These are phyloP conservation scores for Drosophila nasuta DNA, from an alignment of 1,140 invertebrate species.

Conservation along the genomic window DNA sequence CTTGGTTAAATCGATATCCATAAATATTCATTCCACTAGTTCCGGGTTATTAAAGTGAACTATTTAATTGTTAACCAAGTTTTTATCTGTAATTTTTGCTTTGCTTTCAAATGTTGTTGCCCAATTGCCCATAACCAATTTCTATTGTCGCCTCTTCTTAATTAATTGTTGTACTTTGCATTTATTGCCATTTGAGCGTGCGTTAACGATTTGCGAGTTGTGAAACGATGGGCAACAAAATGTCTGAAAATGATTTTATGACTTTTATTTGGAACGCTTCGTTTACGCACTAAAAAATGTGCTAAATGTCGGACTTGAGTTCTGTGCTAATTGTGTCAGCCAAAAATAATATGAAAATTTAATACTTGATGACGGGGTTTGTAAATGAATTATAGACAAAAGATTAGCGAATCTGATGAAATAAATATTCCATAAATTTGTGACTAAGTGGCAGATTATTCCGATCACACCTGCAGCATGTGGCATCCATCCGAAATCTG, in stretches of 20 bases:
- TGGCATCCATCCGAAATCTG: slow-evolving; percentile 3
- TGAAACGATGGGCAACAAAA: slow-evolving; percentile 37
- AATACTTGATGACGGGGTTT: slow-evolving; percentile 36
- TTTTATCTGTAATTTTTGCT: background rate
- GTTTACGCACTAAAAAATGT: slow-evolving; percentile 73
- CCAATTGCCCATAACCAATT: background rate
- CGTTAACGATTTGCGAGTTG: slow-evolving; percentile 51
- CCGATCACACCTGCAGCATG: background rate
- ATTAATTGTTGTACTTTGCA: slow-evolving; percentile 2
- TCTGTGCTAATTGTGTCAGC: slow-evolving; percentile 60
- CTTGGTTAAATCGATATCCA: no score
- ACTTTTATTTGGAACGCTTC: slow-evolving; percentile 59
- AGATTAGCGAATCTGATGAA: slow-evolving; percentile 51
- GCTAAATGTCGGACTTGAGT: slow-evolving; percentile 51
- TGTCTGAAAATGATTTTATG: slow-evolving; percentile 37
- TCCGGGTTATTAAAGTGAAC: background rate
- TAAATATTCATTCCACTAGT: background rate
- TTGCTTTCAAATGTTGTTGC: background rate
- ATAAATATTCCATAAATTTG: slow-evolving; percentile 26
- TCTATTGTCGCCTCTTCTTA: background rate
- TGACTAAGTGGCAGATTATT: background rate
- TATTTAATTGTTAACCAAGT: background rate
- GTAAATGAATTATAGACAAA: slow-evolving; percentile 55
- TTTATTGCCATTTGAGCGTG: slow-evolving; percentile 40
- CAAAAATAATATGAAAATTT: slow-evolving; percentile 20